phyloP scores from a whole-genome alignment of 2,113 vertebrate genomes.

The Crotalus helleri region DNA sequence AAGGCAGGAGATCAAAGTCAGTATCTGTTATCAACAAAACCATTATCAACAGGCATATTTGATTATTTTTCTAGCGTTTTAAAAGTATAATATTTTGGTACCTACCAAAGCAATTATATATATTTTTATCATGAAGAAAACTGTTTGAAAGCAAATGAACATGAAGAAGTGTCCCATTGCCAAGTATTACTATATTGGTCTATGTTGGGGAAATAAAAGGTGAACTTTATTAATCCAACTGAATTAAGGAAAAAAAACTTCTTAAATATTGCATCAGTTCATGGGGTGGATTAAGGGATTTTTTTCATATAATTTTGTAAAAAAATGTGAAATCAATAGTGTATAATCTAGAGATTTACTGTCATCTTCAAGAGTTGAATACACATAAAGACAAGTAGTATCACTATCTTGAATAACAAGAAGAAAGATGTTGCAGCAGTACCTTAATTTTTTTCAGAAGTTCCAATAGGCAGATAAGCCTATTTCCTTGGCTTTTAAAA shows the following conservation, averaged over 20 bases:
- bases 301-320: neutral
- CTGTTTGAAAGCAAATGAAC: neutral
- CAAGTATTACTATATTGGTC: neutral
- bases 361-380: neutral
- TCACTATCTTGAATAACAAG: neutral
- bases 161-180: neutral
- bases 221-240: neutral
- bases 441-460: neutral
- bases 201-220: neutral
- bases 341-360: neutral
- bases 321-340: neutral
- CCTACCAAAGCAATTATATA: neutral
- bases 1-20: neutral
- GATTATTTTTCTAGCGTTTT: neutral
- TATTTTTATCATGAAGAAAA: neutral
- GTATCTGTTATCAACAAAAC: neutral
- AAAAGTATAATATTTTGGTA: neutral
- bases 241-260: neutral
- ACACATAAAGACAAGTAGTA: neutral
- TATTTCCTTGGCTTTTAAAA: neutral
- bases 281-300: neutral
- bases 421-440: neutral
- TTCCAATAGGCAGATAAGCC: neutral
- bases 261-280: neutral
- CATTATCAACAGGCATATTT: neutral